These are phyloP conservation scores for Lepas anatifera DNA, from an alignment of 2,888 invertebrate species.

Conservation along the genomic window DNA sequence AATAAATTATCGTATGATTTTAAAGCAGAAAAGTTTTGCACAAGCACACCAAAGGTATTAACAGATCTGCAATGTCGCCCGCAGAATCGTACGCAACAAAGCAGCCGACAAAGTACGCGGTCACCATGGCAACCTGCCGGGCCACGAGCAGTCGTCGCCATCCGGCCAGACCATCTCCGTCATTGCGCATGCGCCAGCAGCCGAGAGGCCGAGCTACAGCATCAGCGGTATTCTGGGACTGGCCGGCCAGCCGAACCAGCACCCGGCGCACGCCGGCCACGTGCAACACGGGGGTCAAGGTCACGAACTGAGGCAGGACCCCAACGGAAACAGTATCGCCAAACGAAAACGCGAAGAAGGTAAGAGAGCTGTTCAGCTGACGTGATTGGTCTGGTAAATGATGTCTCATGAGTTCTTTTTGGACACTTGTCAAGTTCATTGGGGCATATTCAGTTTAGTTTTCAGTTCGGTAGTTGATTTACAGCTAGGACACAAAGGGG, in stretches of 20 bases:
- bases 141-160: background rate
- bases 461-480: background rate
- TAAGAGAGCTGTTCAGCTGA: background rate
- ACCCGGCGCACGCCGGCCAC: too few relatives aligned
- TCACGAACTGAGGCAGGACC: too few relatives aligned
- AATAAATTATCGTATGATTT: too few relatives aligned
- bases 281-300: too few relatives aligned
- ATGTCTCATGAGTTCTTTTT: too few relatives aligned
- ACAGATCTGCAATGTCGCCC: too few relatives aligned
- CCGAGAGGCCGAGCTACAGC: background rate
- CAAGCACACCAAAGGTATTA: too few relatives aligned
- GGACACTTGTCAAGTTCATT: too few relatives aligned
- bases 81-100: background rate
- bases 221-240: background rate
- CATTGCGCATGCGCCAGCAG: background rate
- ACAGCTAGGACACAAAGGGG: background rate
- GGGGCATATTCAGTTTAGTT: too few relatives aligned
- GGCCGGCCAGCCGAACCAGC: background rate
- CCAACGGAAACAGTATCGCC: background rate
- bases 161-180: background rate
- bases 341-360: background rate
- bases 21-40: too few relatives aligned
- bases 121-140: background rate
- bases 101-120: background rate
- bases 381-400: background rate